These are phyloP conservation scores for Drosophila sulfurigaster DNA, from an alignment of 1,140 invertebrate species.

Conservation along the genomic window DNA sequence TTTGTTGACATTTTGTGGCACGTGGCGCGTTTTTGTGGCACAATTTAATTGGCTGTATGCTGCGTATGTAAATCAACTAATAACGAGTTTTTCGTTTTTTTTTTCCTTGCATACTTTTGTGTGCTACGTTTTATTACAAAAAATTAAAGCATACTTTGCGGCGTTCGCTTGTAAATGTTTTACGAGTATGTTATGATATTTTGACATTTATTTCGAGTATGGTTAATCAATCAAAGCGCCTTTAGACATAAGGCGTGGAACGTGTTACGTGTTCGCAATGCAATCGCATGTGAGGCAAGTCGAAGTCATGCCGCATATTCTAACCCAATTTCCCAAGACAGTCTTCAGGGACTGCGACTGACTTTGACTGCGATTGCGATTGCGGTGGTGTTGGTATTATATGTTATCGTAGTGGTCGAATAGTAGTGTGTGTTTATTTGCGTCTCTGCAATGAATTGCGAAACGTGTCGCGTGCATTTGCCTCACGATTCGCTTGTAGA, in stretches of 20 bases:
- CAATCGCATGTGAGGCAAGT: constrained; percentile 30
- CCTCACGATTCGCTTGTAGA: constrained; percentile 76
- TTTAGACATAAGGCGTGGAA: constrained; percentile 55
- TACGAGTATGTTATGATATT: constrained; percentile 42
- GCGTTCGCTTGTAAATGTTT: background rate
- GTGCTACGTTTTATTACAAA: constrained; percentile 1
- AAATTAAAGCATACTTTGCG: constrained; percentile 5
- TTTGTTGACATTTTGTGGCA: constrained; percentile 34
- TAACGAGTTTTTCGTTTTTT: background rate
- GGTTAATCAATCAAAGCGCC: constrained; percentile 56
- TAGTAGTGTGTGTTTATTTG: background rate
- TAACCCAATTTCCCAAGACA: constrained; percentile 15
- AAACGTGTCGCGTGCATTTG: constrained; percentile 76
- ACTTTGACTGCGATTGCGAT: background rate
- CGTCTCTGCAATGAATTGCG: constrained; percentile 52
- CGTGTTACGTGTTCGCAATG: constrained; percentile 62
- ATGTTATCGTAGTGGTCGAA: no score
- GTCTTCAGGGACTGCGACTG: constrained; percentile 7
- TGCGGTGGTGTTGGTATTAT: background rate
- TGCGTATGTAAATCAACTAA: background rate
- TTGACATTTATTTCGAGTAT: constrained; percentile 66
- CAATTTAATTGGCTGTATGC: constrained; percentile 54
- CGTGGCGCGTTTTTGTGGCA: constrained; percentile 9
- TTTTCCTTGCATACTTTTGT: constrained; percentile 41
- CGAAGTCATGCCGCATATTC: constrained; percentile 16